These are phyloP conservation scores for Pardosa pseudoannulata DNA, from an alignment of 2,888 invertebrate species.

Conservation along the genomic window DNA sequence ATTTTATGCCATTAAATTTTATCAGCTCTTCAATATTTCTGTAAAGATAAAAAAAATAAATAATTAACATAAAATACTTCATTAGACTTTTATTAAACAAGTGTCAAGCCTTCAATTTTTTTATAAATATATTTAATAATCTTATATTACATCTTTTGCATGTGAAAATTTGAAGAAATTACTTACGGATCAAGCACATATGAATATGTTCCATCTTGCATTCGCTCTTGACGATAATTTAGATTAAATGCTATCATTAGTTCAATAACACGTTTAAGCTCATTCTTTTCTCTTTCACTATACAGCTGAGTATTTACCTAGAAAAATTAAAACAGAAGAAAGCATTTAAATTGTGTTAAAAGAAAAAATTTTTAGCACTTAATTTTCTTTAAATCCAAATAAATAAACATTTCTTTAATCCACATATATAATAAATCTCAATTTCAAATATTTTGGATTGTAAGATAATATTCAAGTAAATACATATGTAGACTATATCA, in stretches of 20 bases:
- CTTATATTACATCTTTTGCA: not conserved
- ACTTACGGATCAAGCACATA: conserved; percentile 85
- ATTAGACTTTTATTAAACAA: too few species aligned
- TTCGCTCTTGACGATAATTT: conserved; percentile 88
- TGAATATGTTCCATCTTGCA: conserved; percentile 86
- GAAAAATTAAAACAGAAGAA: not conserved
- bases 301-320: conserved; percentile 85
- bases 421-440: too few species aligned
- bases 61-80: too few species aligned
- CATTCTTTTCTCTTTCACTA: conserved; percentile 84
- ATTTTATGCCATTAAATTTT: conserved; percentile 78
- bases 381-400: too few species aligned
- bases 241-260: conserved; percentile 94
- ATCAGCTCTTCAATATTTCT: conserved; percentile 85
- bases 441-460: too few species aligned
- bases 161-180: too few species aligned
- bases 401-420: too few species aligned
- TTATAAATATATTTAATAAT: not conserved
- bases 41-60: conserved; percentile 29
- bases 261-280: conserved; percentile 84
- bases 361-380: not conserved
- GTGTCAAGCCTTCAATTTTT: not conserved
- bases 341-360: conserved; percentile 73
- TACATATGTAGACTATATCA: too few species aligned
- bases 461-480: too few species aligned